phyloP scores from a whole-genome alignment of 2,113 vertebrate species.

The Cebidichthys violaceus region DNA sequence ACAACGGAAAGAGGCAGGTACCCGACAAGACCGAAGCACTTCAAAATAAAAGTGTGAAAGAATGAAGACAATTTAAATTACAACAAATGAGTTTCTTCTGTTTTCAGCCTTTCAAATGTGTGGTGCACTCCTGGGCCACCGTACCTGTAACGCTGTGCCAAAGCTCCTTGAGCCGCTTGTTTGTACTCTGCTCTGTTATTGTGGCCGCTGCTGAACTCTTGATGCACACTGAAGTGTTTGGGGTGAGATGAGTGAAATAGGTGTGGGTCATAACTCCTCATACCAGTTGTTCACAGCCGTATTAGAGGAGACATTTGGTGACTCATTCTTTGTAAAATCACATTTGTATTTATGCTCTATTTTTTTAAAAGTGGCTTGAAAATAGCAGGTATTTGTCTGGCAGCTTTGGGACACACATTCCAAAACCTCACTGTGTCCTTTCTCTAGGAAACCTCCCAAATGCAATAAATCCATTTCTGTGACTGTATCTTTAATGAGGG shows the following conservation, averaged over 20 bases:
- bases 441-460: constrained; percentile 41
- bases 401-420: constrained; percentile 51
- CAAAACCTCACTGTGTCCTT: constrained; percentile 38
- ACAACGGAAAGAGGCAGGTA: not conserved
- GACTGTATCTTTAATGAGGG: not conserved
- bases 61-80: not conserved
- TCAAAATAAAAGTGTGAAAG: not conserved
- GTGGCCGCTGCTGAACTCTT: constrained; percentile 64
- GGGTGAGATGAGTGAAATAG: not conserved
- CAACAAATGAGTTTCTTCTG: not conserved
- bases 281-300: not conserved
- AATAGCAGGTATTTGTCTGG: constrained; percentile 34
- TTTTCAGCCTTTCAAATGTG: not conserved
- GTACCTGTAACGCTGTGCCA: constrained; percentile 47
- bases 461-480: constrained; percentile 52
- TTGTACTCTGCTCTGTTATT: constrained; percentile 37
- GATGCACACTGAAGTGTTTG: constrained; percentile 27
- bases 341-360: constrained; percentile 44
- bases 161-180: constrained; percentile 20
- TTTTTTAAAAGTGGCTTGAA: constrained; percentile 11
- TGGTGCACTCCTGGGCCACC: not conserved
- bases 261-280: not conserved
- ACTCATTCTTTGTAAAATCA: constrained; percentile 20
- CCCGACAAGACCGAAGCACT: not conserved
- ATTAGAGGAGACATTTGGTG: constrained; percentile 11